phyloP scores from a whole-genome alignment of 2,113 vertebrate genomes.

The Nothoprocta pentlandii region DNA sequence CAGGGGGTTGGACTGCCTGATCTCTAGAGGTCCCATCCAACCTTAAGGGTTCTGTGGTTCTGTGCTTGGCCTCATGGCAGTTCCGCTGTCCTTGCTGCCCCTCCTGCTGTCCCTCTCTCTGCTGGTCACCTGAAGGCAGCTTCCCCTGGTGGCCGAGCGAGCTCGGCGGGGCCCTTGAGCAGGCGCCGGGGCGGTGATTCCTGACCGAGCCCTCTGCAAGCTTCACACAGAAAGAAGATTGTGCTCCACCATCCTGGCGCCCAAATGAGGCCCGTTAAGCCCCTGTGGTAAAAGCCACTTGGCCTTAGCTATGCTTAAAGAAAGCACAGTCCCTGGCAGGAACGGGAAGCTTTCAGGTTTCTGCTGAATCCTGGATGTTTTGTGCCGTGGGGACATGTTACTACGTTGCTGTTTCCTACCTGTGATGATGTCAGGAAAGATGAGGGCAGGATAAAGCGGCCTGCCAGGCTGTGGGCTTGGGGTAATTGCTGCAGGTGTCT shows the following conservation, averaged over 20 bases:
- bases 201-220: fast-evolving
- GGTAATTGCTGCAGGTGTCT: background rate
- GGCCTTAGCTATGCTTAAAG: background rate
- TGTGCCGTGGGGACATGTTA: background rate
- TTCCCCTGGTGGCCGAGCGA: background rate
- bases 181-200: background rate
- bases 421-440: background rate
- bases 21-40: too few relatives aligned
- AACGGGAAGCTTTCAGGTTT: background rate
- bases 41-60: too few relatives aligned
- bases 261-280: background rate
- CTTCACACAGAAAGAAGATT: fast-evolving
- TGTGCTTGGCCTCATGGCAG: background rate
- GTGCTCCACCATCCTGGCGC: background rate
- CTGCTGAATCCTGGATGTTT: background rate
- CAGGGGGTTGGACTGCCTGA: too few relatives aligned
- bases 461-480: background rate
- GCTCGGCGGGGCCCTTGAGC: fast-evolving
- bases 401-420: background rate
- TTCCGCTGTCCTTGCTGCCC: background rate
- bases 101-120: fast-evolving
- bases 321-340: background rate
- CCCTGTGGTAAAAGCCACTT: background rate
- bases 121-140: background rate
- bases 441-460: background rate